Percentiles rank a stretch among this genome's conserved stretches.
These are phyloP conservation scores for Porites rus DNA, from an alignment of 92 coral and sea anemone species.

Conservation along the genomic window DNA sequence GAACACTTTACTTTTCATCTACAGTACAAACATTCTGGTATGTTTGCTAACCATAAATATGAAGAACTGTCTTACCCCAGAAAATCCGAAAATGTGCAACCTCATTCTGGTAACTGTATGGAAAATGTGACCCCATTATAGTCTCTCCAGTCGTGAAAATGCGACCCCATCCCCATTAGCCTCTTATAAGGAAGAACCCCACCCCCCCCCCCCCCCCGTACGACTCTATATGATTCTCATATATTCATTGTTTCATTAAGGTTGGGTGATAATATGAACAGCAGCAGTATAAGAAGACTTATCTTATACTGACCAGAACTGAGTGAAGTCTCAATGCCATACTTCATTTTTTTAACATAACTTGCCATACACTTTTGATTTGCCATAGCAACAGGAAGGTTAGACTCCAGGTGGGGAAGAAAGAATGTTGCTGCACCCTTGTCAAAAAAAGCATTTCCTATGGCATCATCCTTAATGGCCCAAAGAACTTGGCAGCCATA, in stretches of 20 bases:
- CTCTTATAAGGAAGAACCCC: too few species aligned
- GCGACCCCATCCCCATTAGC: too few species aligned
- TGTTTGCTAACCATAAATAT: too few species aligned
- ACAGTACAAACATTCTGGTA: too few species aligned
- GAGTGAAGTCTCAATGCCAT: conserved; percentile 34
- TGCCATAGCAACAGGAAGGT: conserved; percentile 5
- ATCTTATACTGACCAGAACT: conserved; percentile 17
- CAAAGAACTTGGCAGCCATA: conserved; percentile 91
- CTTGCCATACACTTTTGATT: conserved; percentile 33
- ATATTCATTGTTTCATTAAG: background rate
- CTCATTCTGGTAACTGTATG: too few species aligned
- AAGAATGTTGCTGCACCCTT: conserved; percentile 96
- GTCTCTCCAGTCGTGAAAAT: too few species aligned
- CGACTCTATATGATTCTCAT: background rate
- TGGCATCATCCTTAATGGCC: conserved; percentile 93
- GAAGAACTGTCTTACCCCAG: too few species aligned
- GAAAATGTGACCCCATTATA: too few species aligned
- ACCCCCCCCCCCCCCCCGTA: too few species aligned
- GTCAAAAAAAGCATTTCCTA: conserved; percentile 93
- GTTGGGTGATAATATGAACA: too few species aligned
- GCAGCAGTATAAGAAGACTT: background rate
- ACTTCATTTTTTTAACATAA: conserved; percentile 65
- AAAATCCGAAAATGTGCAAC: too few species aligned
- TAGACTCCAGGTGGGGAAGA: conserved; percentile 73
- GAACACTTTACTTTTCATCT: too few species aligned